Base-by-base conservation (phyloP, 2,113 vertebrate genomes). In the Xenopus laevis region DNA sequence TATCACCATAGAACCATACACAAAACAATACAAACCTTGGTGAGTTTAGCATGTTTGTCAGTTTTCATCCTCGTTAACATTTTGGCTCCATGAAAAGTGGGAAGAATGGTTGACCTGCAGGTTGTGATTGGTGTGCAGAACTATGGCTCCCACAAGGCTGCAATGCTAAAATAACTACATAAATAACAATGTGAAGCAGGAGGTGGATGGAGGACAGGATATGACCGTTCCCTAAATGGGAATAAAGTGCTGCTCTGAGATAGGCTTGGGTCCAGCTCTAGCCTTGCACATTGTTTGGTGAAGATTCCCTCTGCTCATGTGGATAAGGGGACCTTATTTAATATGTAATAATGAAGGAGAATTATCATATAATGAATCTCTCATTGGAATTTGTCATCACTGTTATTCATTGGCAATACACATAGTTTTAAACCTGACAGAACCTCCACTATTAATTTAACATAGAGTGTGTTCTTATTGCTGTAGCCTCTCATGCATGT, bases 241-340 rank as follows among this genome's bases (percentile, higher is more conserved):
- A 67, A 17, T 20, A 16, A 4, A 5, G 11, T 57, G 21, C 72
- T 53, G 45, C 27, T 5, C 17, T 30, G 20, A 13, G 66, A 63
- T 75, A 40, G 60, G 59, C 45, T n/a, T 44, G 21, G 10, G 57
- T 60, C 30, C 30, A 60, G 44, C 27, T 68, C 65, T 68, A 65
- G 57, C 52, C 53, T 47, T 61, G 23, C 59, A 61, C 18, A 67
- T 40, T 33, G 13, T 72, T 65, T 72, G 18, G 17, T 20, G 57
- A 13, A 52, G 8, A 5, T 61, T 40, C 53, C 27, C 55, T 50
- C 72, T 74, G 71, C 63, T 47, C 67, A 65, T 75, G 55, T 52
- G 50, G 72, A 75, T 75, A 68, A 61, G 55, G 7, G 15, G 57
- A 40, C 57, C 2, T 66, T 27, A 20, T 13, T n/a, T 40, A 6